Evolutionary conservation across 2,797 vertebrate genomes (phyloP), one percentile per base, ranked within the genome.

Genomic region (Eutrigla gurnardus): DNA sequence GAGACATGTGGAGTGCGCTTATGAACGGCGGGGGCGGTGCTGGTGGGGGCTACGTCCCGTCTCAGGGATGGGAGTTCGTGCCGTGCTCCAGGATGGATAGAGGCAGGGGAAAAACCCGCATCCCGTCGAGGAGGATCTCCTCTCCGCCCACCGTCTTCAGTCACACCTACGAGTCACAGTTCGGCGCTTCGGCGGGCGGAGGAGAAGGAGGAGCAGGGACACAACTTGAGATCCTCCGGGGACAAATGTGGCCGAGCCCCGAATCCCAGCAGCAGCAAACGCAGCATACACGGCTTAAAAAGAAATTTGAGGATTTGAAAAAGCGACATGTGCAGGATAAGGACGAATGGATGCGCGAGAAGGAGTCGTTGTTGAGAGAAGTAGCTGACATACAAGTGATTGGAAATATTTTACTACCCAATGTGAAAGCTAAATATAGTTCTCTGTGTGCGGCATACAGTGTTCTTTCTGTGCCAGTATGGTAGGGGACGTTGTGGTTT

Each of bases 381-480:
- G 91, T 94, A 86, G 93, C 94, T 64, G 89, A 95, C 45, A 93
- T 96, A 85, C 91, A 96, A 95, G 93, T 95, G 94, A 91, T 65
- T 79, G 33, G 37, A 77, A 45, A 18, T 45, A 76, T 66, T 70
- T 25, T 62, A 70, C 7, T 7, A 17, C 14, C 6, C 1, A 1
- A 0, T 25, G 40, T 53, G 14, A 45, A 61, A 52, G 13, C 14
- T 35, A 3, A n/a, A 64, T 37, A n/a, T 66, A 18, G 18, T 25
- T 63, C 0, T 58, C 7, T 66, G 36, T 62, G 8, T 3, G 36
- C 5, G 6, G 35, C 25, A 25, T 25, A 1, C 6, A 13, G 33
- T 68, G 57, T 50, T 25, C 13, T 15, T 39, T 47, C 47, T 71
- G 4, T 7, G 32, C n/a, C 12, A 70, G 5, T 53, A 18, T 12